These are phyloP conservation scores for Pseudachorutes palmiensis DNA, from an alignment of 1,140 invertebrate genomes.

Conservation along the genomic window DNA sequence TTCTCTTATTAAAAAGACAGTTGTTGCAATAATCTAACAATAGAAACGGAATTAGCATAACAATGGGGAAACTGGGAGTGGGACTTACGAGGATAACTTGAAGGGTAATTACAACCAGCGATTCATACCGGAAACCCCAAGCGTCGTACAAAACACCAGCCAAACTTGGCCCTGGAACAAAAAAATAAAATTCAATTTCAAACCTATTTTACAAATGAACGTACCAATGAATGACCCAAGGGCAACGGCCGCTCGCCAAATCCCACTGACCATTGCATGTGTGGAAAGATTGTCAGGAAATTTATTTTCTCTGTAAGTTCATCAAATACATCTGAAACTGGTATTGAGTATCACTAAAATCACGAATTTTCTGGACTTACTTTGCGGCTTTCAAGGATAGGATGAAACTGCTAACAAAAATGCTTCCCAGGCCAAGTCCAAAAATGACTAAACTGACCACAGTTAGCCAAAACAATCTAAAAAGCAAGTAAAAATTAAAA, in stretches of 20 bases:
- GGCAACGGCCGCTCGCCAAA: conserved; percentile 77
- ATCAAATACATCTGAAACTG: neutral
- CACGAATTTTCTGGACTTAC: conserved; percentile 51
- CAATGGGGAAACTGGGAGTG: too few species aligned
- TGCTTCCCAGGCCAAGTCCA: conserved; percentile 68
- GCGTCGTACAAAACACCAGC: conserved; percentile 65
- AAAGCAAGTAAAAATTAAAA: neutral
- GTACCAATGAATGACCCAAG: conserved; percentile 65
- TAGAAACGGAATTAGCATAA: too few species aligned
- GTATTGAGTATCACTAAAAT: conserved; percentile 46
- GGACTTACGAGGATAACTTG: conserved; percentile 54
- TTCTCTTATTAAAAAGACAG: neutral
- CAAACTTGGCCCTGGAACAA: conserved; percentile 53
- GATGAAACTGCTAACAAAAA: conserved; percentile 68
- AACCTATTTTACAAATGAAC: too few species aligned
- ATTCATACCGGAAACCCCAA: conserved; percentile 60
- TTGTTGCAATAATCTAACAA: neutral
- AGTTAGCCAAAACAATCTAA: conserved; percentile 49
- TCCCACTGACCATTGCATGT: conserved; percentile 69
- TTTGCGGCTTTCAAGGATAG: conserved; percentile 61
- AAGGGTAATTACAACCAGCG: conserved; percentile 58
- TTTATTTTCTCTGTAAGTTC: conserved; percentile 52
- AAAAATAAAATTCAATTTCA: neutral
- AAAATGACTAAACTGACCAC: conserved; percentile 62
- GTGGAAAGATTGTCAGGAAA: conserved; percentile 72